Base-by-base conservation (phyloP, 2,797 vertebrate species). In the Karalla daura region DNA sequence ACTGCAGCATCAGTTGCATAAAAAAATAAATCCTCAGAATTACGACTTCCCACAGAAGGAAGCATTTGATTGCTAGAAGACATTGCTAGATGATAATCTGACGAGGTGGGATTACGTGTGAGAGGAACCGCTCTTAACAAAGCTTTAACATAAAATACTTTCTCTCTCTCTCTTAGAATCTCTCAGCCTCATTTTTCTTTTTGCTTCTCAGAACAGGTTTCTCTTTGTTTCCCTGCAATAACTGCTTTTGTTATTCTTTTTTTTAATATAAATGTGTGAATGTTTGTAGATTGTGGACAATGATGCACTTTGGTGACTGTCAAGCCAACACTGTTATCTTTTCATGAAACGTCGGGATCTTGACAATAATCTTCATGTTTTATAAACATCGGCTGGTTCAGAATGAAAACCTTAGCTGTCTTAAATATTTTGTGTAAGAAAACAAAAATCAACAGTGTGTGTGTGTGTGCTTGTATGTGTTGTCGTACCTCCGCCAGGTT, bases 341-440 rank as follows among this genome's bases (percentile, higher is more conserved):
- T 84, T 80, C 58, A 76, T 70, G 58, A 75, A 78, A 68, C 80
- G 76, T 87, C 82, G 60, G 61, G 77, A 87, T 86, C 73, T 69
- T 73, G 77, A 83, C 70, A 83, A 81, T 74, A 71, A 83, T 81
- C 65, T 80, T 40, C 45, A 81, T 80, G 80, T 89, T 88, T 90
- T 76, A 76, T 80, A 77, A 84, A 80, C 80, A 85, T 86, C 81
- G 52, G 71, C 86, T 85, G 76, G 77, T 87, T 89, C 64, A 76
- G 55, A 88, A 86, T 86, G 77, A 86, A 85, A 85, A 88, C 74
- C 81, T 83, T 87, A 67, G 74, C 73, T 88, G 89, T 92, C 87
- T 92, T 90, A 88, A 88, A 79, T 86, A 88, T 87, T 87, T 87
- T 83, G 50, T 84, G 84, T 86, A 76, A 78, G 79, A 80, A 70